A percentile compares a stretch with the other conserved stretches of the same genome.
Evolutionary conservation across 2,113 vertebrate genomes (phyloP).

Genomic region (Ctenomys sociabilis): DNA sequence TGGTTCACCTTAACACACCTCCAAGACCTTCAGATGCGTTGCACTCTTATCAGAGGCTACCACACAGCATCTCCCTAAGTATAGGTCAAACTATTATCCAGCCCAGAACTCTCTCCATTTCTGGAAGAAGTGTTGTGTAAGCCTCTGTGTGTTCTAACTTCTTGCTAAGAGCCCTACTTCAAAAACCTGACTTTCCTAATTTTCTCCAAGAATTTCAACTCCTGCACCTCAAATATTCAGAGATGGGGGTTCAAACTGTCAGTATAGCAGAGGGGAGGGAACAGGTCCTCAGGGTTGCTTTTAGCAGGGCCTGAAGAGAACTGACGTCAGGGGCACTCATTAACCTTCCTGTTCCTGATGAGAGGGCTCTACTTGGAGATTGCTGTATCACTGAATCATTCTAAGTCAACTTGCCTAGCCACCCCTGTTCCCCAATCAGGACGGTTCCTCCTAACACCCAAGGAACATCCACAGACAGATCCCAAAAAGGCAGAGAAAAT

Average conservation of each 20-base stretch:
- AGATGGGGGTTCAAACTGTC: background rate
- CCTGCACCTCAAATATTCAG: background rate
- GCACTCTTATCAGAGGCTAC: background rate
- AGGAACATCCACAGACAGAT: background rate
- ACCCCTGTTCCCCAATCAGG: conserved; percentile 42
- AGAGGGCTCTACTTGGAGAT: background rate
- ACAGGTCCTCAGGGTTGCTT: no score
- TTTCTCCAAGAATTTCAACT: background rate
- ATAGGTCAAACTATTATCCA: accelerated
- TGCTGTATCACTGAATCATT: background rate
- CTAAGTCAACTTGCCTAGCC: background rate
- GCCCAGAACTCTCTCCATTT: background rate
- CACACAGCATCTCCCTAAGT: background rate
- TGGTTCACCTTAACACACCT: background rate
- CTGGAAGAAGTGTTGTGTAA: background rate
- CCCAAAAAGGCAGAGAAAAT: conserved; percentile 16
- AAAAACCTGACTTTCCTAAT: background rate
- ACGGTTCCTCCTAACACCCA: background rate
- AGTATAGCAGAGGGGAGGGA: background rate
- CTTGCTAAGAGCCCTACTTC: background rate
- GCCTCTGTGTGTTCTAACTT: background rate
- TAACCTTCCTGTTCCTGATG: background rate
- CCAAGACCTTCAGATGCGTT: background rate
- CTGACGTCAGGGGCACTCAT: background rate
- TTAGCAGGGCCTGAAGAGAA: background rate